Evolutionary conservation across 2,888 invertebrate genomes (phyloP).

Genomic region (Drosophila glabriapex): DNA sequence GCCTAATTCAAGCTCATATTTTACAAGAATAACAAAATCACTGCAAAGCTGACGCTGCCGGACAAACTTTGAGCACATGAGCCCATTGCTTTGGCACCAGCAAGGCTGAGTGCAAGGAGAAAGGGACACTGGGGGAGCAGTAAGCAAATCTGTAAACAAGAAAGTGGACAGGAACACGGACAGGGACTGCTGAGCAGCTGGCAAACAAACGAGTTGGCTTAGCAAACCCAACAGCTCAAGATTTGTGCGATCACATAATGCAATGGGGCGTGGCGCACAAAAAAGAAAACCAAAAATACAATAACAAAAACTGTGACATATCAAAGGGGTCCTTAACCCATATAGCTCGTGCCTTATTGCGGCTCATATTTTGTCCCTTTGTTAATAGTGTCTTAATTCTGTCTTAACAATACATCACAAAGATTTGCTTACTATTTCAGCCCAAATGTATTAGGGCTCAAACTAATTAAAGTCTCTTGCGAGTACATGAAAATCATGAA

Average conservation of each 20-base stretch:
- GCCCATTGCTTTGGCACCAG: constrained; percentile 12
- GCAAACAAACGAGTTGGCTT: constrained; percentile 58
- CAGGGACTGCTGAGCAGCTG: constrained; percentile 33
- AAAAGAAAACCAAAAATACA: neutral
- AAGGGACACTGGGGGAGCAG: neutral
- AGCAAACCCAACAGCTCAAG: constrained; percentile 48
- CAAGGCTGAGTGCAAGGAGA: neutral
- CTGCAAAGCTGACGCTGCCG: constrained; percentile 64
- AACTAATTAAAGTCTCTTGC: neutral
- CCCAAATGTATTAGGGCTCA: neutral
- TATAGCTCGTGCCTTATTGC: neutral
- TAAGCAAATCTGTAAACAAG: constrained; percentile 55
- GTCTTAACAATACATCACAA: neutral
- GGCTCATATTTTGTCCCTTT: neutral
- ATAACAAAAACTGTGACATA: constrained; percentile 2
- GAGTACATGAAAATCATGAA: neutral
- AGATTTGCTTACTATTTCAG: neutral
- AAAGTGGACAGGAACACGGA: constrained; percentile 54
- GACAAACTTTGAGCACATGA: constrained; percentile 58
- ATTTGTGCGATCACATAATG: constrained; percentile 48
- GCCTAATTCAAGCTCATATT: constrained; percentile 75
- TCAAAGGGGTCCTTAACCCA: neutral
- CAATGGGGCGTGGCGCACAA: constrained; percentile 25
- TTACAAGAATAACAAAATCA: constrained; percentile 79
- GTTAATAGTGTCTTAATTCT: neutral